Percentiles rank a stretch among this genome's conserved stretches.
phyloP scores from a whole-genome alignment of 1,140 invertebrate genomes.

The Rhyzopertha dominica region DNA sequence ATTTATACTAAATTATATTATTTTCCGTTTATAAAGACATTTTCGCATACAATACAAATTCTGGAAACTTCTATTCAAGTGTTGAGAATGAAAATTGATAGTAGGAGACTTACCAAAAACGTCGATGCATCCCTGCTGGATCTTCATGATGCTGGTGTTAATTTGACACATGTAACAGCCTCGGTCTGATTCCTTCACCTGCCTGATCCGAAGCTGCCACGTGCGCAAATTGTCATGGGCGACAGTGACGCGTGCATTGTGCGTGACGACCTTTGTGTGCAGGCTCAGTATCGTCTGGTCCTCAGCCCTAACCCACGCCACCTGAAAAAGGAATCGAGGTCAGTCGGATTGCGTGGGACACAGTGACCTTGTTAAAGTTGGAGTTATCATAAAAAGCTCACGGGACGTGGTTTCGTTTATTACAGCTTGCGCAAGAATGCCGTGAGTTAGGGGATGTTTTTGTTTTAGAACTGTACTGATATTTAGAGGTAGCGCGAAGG shows the following conservation, averaged over 20 bases:
- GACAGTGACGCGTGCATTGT: constrained; percentile 52
- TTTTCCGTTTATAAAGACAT: too few species aligned
- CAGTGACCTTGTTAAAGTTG: too few species aligned
- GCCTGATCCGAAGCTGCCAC: constrained; percentile 61
- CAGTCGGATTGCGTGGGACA: too few species aligned
- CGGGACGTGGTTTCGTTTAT: too few species aligned
- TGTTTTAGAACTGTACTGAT: too few species aligned
- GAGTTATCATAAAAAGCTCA: too few species aligned
- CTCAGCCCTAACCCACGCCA: constrained; percentile 56
- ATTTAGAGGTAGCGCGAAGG: too few species aligned
- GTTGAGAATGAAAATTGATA: constrained; percentile 36
- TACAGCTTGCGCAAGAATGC: too few species aligned
- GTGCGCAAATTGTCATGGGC: constrained; percentile 52
- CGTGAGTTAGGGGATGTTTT: too few species aligned
- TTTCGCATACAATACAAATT: too few species aligned
- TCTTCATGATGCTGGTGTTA: constrained; percentile 66
- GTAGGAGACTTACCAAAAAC: constrained; percentile 59
- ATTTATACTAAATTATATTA: too few species aligned
- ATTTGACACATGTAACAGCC: constrained; percentile 67
- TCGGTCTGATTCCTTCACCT: constrained; percentile 57
- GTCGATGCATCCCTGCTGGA: constrained; percentile 62
- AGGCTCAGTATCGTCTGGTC: constrained; percentile 56
- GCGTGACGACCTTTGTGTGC: constrained; percentile 57
- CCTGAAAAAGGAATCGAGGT: constrained; percentile 36
- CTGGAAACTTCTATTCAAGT: too few species aligned